Evolutionary conservation across 2,888 invertebrate species (phyloP).

Genomic region (Harpalus rubripes): DNA sequence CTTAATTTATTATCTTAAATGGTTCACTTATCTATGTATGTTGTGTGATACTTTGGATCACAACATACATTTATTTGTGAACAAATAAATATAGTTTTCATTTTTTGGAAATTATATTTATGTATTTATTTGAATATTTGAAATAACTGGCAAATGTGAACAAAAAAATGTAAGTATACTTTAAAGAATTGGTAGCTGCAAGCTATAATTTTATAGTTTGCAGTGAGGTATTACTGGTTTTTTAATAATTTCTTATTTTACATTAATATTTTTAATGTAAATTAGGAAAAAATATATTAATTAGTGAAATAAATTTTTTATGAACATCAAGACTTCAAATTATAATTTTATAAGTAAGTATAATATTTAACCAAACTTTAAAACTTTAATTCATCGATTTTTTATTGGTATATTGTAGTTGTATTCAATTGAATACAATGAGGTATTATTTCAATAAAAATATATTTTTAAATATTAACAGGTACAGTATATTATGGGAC

Average conservation of each 20-base stretch:
- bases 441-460: conserved; percentile 66
- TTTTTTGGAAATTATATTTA: conserved; percentile 8
- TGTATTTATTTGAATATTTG: neutral
- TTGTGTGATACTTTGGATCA: conserved; percentile 65
- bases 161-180: conserved; percentile 21
- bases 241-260: neutral
- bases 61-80: conserved; percentile 24
- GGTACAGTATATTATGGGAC: conserved; percentile 35
- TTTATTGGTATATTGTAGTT: conserved; percentile 68
- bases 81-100: neutral
- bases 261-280: neutral
- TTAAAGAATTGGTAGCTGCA: neutral
- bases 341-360: neutral
- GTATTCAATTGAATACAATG: conserved; percentile 70
- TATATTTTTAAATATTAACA: neutral
- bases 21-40: conserved; percentile 34
- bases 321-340: neutral
- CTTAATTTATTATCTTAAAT: neutral
- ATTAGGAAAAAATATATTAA: neutral
- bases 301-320: neutral
- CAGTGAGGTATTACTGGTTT: conserved; percentile 13
- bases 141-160: neutral
- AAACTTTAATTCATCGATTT: neutral
- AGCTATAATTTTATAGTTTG: conserved; percentile 27
- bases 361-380: neutral